Conservation (phyloP, 2,888 invertebrate species). For the Priocnemis perturbator region DNA sequence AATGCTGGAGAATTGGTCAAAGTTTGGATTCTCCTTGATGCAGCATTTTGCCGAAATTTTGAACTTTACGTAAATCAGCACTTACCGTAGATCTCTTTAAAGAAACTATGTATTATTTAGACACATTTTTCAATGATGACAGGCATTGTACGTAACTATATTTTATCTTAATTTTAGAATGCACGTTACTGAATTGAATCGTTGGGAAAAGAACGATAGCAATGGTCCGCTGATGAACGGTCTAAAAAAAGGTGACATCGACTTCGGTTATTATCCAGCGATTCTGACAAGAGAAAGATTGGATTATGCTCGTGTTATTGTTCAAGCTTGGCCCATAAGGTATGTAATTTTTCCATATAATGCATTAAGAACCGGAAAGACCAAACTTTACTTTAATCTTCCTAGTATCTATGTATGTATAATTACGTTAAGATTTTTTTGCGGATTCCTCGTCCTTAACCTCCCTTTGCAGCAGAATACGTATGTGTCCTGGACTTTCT, state of each 20-base stretch:
- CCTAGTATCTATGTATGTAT: too few relatives aligned
- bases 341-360: conserved; percentile 19
- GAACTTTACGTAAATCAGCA: conserved; percentile 59
- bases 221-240: conserved; percentile 47
- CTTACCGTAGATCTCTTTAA: not conserved
- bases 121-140: too few relatives aligned
- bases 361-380: not conserved
- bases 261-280: conserved; percentile 48
- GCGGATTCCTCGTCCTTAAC: too few relatives aligned
- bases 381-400: too few relatives aligned
- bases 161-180: conserved; percentile 31
- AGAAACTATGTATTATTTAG: too few relatives aligned
- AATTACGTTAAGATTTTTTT: too few relatives aligned
- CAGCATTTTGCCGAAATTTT: conserved; percentile 51
- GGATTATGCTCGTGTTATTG: conserved; percentile 20
- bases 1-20: conserved; percentile 49
- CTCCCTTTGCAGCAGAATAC: too few relatives aligned
- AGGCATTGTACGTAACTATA: not conserved
- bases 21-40: conserved; percentile 54
- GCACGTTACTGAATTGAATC: conserved; percentile 36
- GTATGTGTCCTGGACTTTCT: too few relatives aligned
- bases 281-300: conserved; percentile 42
- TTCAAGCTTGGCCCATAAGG: conserved; percentile 51
- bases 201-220: conserved; percentile 44
- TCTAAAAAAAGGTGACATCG: conserved; percentile 34